These are phyloP conservation scores for Arctopsyche grandis DNA, from an alignment of 1,140 invertebrate genomes.

Conservation along the genomic window DNA sequence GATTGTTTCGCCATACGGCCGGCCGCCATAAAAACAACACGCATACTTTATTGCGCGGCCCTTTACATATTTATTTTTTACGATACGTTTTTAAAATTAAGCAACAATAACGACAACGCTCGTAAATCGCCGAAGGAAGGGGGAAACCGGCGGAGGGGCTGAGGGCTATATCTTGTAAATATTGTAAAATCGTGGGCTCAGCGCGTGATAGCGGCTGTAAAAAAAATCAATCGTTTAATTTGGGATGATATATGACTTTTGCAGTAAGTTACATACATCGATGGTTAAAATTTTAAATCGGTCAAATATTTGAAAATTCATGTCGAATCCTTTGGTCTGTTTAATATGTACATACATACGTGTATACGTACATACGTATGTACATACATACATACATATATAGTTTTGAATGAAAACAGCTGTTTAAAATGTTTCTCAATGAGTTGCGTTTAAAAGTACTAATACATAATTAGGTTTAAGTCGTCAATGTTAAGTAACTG, in stretches of 20 bases:
- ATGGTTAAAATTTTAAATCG: too few species aligned
- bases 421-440: too few species aligned
- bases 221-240: background rate
- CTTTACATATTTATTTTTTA: slow-evolving; percentile 29
- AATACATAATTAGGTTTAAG: too few species aligned
- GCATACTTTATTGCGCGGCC: slow-evolving; percentile 41
- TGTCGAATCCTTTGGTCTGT: too few species aligned
- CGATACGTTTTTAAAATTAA: slow-evolving; percentile 41
- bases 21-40: slow-evolving; percentile 44
- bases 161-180: slow-evolving; percentile 4
- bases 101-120: background rate
- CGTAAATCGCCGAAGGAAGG: background rate
- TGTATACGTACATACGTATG: background rate
- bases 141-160: background rate
- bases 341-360: background rate
- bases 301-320: too few species aligned
- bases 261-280: too few species aligned
- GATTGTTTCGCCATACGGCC: slow-evolving; percentile 35
- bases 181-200: too few species aligned
- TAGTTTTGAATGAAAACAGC: too few species aligned
- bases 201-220: background rate
- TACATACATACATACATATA: background rate
- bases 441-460: too few species aligned
- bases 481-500: too few species aligned
- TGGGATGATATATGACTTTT: too few species aligned